Evolutionary conservation across 37 sponge, comb jelly and placozoan species (phyloP).

Genomic region (Chondrilla cf. caribensis): DNA sequence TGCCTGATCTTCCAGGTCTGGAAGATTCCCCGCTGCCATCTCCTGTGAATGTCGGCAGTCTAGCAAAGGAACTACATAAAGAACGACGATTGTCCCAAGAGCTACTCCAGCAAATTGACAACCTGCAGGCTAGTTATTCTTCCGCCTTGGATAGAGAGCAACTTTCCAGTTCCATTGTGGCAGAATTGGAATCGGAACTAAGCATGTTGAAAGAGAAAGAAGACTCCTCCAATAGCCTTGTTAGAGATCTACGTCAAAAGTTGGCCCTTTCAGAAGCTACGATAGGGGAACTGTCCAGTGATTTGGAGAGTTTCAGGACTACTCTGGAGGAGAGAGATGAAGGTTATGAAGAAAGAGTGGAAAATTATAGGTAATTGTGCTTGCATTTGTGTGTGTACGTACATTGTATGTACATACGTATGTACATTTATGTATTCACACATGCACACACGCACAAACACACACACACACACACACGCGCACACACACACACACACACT

Average conservation of each 20-base stretch:
- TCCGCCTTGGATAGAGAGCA: not conserved
- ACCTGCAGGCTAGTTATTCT: not conserved
- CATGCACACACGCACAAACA: too few relatives aligned
- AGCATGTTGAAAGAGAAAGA: not conserved
- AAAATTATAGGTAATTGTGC: not conserved
- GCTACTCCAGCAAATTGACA: not conserved
- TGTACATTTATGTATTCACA: too few relatives aligned
- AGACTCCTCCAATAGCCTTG: not conserved
- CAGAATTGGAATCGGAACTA: not conserved
- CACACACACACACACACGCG: too few relatives aligned
- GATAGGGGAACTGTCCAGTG: slow-evolving; percentile 8
- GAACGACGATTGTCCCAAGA: not conserved
- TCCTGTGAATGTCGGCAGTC: not conserved
- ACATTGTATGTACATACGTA: too few relatives aligned
- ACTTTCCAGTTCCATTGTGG: not conserved
- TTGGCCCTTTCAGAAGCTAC: not conserved
- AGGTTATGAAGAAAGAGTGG: slow-evolving; percentile 20
- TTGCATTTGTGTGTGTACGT: too few relatives aligned
- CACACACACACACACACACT: not conserved
- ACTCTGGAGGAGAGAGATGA: slow-evolving; percentile 10
- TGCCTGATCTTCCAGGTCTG: not conserved
- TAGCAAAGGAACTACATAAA: not conserved
- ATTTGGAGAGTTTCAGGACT: slow-evolving; percentile 10
- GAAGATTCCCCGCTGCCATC: not conserved
- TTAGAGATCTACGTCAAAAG: not conserved